Percentiles rank a stretch among this genome's conserved stretches.
These are phyloP conservation scores for Dyspetes luteomarginatus DNA, from an alignment of 2,888 invertebrate species.

Conservation along the genomic window DNA sequence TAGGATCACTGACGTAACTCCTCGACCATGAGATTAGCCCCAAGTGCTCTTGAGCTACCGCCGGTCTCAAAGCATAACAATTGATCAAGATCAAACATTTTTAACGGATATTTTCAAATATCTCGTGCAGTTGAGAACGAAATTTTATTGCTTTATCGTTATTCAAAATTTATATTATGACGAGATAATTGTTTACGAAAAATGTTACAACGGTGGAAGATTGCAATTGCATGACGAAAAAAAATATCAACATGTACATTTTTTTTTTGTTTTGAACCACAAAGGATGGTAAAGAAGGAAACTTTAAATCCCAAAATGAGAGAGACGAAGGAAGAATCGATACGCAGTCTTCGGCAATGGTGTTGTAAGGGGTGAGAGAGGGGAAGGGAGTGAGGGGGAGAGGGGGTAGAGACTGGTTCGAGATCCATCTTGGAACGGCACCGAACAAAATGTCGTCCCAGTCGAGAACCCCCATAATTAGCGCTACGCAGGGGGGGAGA, in stretches of 20 bases:
- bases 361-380: conserved; percentile 44
- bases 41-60: conserved; percentile 43
- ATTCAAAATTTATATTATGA: neutral
- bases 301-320: conserved; percentile 27
- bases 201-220: neutral
- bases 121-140: conserved; percentile 4
- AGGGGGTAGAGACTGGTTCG: conserved; percentile 59
- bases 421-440: conserved; percentile 79
- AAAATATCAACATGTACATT: neutral
- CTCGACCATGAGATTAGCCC: conserved; percentile 53
- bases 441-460: conserved; percentile 82
- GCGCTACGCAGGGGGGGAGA: conserved; percentile 67
- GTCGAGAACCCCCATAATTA: conserved; percentile 82
- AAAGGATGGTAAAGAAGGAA: conserved; percentile 43
- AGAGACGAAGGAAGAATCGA: conserved; percentile 55
- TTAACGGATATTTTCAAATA: neutral
- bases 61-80: conserved; percentile 8
- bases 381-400: conserved; percentile 28
- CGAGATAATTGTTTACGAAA: neutral
- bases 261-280: conserved; percentile 7
- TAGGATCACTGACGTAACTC: neutral
- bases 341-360: conserved; percentile 55
- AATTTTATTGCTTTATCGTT: neutral
- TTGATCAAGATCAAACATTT: neutral
- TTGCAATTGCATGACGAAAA: neutral